Evolutionary conservation across 2,113 vertebrate genomes (phyloP).

Genomic region (Climacteris rufus): DNA sequence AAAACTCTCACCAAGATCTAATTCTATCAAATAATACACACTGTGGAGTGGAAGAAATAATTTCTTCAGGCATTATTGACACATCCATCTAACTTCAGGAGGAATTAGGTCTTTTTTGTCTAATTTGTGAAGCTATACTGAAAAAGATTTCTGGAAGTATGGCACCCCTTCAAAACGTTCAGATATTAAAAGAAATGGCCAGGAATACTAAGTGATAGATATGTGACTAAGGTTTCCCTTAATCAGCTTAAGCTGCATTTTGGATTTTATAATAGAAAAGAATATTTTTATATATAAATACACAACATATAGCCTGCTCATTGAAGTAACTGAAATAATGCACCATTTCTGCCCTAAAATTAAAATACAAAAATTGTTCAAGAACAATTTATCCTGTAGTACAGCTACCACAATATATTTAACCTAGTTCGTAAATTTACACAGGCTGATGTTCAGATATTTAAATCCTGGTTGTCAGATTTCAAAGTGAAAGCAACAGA

Average conservation of each 20-base stretch:
- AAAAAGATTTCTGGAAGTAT: neutral
- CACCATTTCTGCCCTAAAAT: neutral
- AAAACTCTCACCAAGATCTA: neutral
- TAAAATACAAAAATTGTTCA: neutral
- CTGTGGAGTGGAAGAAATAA: neutral
- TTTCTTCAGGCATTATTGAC: neutral
- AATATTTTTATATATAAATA: neutral
- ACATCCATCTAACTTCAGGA: neutral
- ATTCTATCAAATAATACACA: neutral
- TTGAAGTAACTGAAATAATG: neutral
- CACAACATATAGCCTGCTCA: neutral
- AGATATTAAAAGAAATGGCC: neutral
- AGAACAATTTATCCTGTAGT: neutral
- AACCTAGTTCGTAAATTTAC: neutral
- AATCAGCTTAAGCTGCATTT: neutral
- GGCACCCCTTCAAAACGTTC: neutral
- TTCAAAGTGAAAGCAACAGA: conserved; percentile 7
- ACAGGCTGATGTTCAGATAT: neutral
- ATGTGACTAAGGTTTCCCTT: neutral
- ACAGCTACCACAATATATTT: neutral
- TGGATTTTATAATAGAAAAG: neutral
- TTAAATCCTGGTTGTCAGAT: neutral
- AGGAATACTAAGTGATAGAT: neutral
- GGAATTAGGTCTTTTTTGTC: neutral
- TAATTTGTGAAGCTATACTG: neutral